Evolutionary conservation across 2,797 vertebrate species (phyloP), one percentile per base, ranked within the genome.

Genomic region (Pangasius mekongensis): DNA sequence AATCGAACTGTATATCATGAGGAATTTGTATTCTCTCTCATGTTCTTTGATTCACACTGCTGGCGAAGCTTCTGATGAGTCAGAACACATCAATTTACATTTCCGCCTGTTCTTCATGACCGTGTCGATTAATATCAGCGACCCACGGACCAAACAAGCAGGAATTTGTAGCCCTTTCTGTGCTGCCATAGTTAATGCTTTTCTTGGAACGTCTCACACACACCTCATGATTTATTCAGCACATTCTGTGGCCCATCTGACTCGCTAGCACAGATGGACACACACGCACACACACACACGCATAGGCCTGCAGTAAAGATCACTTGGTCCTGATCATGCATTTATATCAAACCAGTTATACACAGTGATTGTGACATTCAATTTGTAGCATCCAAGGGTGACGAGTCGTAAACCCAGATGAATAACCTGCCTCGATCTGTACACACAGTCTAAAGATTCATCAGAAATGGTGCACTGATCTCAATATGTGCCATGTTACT

Each of bases 151-250:
- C 52, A 30, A 89, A 62, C 56, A 81, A 86, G 33, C 77, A 13
- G 85, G 83, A 20, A 89, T 86, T 60, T 69, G 80, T 62, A 54
- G 24, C 22, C 18, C 30, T 36, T 83, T 77, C 49, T 77, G 81
- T 66, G 49, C 49, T 39, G 78, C 73, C 58, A 76, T 86, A 74
- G 47, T 88, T 92, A 92, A 92, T 90, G 91, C 91, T 94, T 89
- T 76, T 91, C 91, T 93, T 85, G 85, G 89, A 92, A 85, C 78
- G 76, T 91, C 90, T 66, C 74, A 73, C 78, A 90, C 76, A 90
- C 89, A 91, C 90, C 87, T 94, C 91, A 92, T 93, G 92, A 93
- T 94, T 94, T 93, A 95, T 94, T 95, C 92, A 94, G 87, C 11
- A 87, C 52, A 88, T 92, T 93, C 92, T 90, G 91, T 90, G 89